These are phyloP conservation scores for Cottus gobio DNA, from an alignment of 2,113 vertebrate genomes.

Conservation along the genomic window DNA sequence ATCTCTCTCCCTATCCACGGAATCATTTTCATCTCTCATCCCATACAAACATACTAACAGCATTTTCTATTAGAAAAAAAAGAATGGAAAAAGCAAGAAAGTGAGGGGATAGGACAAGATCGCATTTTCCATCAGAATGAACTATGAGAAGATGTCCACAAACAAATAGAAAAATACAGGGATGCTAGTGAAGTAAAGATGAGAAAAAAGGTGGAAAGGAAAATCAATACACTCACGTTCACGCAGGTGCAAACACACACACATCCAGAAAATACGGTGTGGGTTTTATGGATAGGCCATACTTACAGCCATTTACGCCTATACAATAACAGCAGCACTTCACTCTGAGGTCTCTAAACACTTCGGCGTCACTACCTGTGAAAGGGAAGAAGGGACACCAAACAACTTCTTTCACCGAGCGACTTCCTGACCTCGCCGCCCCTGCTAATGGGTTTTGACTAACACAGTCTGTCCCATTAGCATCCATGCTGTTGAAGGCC, in stretches of 20 bases:
- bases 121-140: conserved; percentile 76
- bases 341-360: conserved; percentile 49
- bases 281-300: conserved; percentile 37
- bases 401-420: conserved; percentile 50
- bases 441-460: conserved; percentile 69
- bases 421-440: conserved; percentile 55
- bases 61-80: conserved; percentile 74
- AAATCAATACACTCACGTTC: conserved; percentile 63
- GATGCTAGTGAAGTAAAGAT: conserved; percentile 63
- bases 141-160: conserved; percentile 69
- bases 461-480: conserved; percentile 73
- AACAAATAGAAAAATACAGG: conserved; percentile 74
- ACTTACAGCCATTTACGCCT: conserved; percentile 62
- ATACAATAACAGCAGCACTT: conserved; percentile 50
- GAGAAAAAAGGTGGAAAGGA: conserved; percentile 57
- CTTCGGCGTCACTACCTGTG: conserved; percentile 24
- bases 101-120: conserved; percentile 68
- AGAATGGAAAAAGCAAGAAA: conserved; percentile 44
- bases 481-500: conserved; percentile 51
- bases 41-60: conserved; percentile 76
- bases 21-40: conserved; percentile 82
- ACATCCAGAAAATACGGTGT: conserved; percentile 24
- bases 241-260: background rate
- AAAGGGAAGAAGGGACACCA: conserved; percentile 39
- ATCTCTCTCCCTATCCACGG: conserved; percentile 70